A percentile compares a stretch with the other conserved stretches of the same genome.
phyloP scores from a whole-genome alignment of 2,888 invertebrate species.

The Melanostoma scalare region DNA sequence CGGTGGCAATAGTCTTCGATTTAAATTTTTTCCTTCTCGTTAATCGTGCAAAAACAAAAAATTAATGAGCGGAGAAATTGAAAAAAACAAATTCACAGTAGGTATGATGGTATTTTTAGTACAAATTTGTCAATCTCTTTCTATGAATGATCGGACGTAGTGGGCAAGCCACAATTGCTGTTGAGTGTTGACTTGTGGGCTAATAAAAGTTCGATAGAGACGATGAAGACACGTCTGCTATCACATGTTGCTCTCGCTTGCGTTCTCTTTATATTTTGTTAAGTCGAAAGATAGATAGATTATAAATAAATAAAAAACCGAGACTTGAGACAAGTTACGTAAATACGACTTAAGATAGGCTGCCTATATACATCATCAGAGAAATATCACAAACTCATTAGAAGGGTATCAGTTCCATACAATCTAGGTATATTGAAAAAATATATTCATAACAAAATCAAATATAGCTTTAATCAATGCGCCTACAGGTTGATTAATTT shows the following conservation, averaged over 20 bases:
- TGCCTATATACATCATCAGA: slow-evolving; percentile 4
- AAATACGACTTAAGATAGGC: slow-evolving; percentile 41
- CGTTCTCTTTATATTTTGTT: slow-evolving; percentile 23
- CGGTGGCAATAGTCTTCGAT: slow-evolving; percentile 47
- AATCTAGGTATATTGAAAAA: not conserved
- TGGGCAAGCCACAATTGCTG: slow-evolving; percentile 42
- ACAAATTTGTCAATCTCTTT: slow-evolving; percentile 67
- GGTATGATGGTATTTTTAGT: slow-evolving; percentile 62
- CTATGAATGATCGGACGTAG: slow-evolving; percentile 41
- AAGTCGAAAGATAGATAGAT: slow-evolving; percentile 3
- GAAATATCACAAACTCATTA: slow-evolving; percentile 8
- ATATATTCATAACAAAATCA: not conserved
- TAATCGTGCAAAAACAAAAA: slow-evolving; percentile 52
- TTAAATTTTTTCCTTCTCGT: slow-evolving; percentile 45
- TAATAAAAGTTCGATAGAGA: slow-evolving; percentile 66
- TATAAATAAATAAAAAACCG: slow-evolving; percentile 31
- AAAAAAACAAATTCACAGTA: slow-evolving; percentile 54
- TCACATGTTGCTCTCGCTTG: slow-evolving; percentile 22
- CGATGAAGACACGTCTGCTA: slow-evolving; percentile 38
- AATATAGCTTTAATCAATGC: slow-evolving; percentile 32
- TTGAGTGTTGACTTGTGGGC: slow-evolving; percentile 35
- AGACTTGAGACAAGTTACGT: slow-evolving; percentile 21
- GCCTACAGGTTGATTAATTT: slow-evolving; percentile 25
- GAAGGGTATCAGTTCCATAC: slow-evolving; percentile 10
- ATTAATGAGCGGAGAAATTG: slow-evolving; percentile 56